Conservation (phyloP, 2,113 vertebrate genomes). For the Brachypodius melanocephalos region DNA sequence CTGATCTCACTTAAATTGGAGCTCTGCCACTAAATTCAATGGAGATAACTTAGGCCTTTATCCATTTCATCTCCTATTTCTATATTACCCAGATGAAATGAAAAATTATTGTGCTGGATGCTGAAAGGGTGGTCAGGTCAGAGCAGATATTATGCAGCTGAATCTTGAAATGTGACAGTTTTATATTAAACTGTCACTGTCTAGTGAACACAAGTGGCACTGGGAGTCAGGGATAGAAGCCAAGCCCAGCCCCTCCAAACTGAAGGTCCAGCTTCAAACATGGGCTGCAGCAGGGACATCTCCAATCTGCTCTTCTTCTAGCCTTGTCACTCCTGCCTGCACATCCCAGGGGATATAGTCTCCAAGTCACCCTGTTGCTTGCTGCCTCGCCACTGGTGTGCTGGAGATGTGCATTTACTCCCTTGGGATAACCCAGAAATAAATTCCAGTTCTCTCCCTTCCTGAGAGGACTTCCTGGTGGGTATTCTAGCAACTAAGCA, state of each 20-base stretch:
- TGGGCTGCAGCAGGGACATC: not conserved
- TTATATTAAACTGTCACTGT: not conserved
- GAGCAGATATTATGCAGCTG: not conserved
- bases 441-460: not conserved
- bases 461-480: not conserved
- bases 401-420: not conserved
- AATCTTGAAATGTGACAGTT: not conserved
- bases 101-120: not conserved
- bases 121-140: not conserved
- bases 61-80: not conserved
- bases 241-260: not conserved
- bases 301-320: not conserved
- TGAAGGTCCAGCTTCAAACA: not conserved
- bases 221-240: not conserved
- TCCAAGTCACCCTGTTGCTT: not conserved
- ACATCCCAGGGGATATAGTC: not conserved
- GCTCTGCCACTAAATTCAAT: not conserved
- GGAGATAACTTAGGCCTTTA: not conserved
- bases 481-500: not conserved
- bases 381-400: not conserved
- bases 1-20: not conserved
- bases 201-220: not conserved
- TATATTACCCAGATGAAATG: not conserved
- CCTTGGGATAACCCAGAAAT: not conserved
- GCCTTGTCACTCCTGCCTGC: not conserved